Evolutionary conservation across 1,140 invertebrate genomes (phyloP), one percentile per base, ranked within the genome.

Genomic region (Drosophila subpulchrella): DNA sequence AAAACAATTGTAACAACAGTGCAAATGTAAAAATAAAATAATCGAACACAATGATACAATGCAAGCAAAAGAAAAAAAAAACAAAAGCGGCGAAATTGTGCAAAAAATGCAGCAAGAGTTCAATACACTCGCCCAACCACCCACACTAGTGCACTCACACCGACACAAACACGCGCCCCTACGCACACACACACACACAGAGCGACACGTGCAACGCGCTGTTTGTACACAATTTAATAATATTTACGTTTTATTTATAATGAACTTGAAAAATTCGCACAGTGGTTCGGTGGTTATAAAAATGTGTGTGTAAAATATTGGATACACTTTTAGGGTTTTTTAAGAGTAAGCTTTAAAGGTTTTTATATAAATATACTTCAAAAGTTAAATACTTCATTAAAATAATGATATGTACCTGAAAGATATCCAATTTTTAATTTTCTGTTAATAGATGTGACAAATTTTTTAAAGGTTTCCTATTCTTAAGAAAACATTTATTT

Each of bases 241-340:
- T 86, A 86, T 86, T 86, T 83, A 86, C 83, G 84, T 86, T 86
- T 83, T 83, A 65, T 89, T 83, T 80, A 89, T 89, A 89, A 83
- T 88, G 83, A 88, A 88, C 83, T 88, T 88, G 83, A 88, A 88
- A 58, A 76, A 53, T 53, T 51, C 48, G 77, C 67, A 68, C 41
- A 80, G 72, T 86, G 83, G 82, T 68, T 27, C 4, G 6, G 32
- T 1, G 4, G 46, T 62, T 51, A 15, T 17, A 12, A 57, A 57
- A 11, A 10, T 36, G 7, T 10, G 6, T 10, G 10, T 27, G 27
- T 0, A 5, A 5, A 34, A 34, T 10, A 32, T 32, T 6, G n/a
- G n/a, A n/a, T n/a, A n/a, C n/a, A n/a, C n/a, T n/a, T 32, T 30
- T 30, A 6, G 30, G 30, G 2, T 2, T 20, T 30, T 27, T 27